phyloP scores from a whole-genome alignment of 2,888 invertebrate species.

The Acleris holmiana region DNA sequence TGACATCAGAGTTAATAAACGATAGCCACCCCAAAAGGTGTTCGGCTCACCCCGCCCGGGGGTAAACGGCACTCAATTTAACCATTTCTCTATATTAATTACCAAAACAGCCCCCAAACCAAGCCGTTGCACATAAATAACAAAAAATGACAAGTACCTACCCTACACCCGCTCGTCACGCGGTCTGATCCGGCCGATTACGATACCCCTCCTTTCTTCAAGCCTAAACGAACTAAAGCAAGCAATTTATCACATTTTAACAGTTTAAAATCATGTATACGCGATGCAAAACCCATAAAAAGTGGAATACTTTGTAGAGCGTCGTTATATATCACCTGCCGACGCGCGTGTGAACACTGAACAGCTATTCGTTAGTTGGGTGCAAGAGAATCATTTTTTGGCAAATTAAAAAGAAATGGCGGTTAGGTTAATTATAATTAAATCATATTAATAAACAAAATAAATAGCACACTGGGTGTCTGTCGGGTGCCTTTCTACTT shows the following conservation, averaged over 20 bases:
- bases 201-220: slow-evolving; percentile 57
- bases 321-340: slow-evolving; percentile 56
- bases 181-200: slow-evolving; percentile 79
- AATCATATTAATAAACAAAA: slow-evolving; percentile 7
- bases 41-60: slow-evolving; percentile 57
- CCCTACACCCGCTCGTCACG: slow-evolving; percentile 87
- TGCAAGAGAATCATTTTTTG: slow-evolving; percentile 24
- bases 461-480: not conserved
- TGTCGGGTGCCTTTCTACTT: not conserved
- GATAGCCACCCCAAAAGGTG: slow-evolving; percentile 62
- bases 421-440: slow-evolving; percentile 6
- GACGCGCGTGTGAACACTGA: slow-evolving; percentile 29
- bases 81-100: slow-evolving; percentile 75
- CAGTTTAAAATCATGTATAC: slow-evolving; percentile 51
- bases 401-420: slow-evolving; percentile 22
- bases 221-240: slow-evolving; percentile 63
- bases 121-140: slow-evolving; percentile 67
- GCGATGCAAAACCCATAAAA: slow-evolving; percentile 60
- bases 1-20: slow-evolving; percentile 57
- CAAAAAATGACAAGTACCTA: slow-evolving; percentile 62
- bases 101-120: slow-evolving; percentile 60
- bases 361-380: slow-evolving; percentile 14
- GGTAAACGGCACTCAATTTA: slow-evolving; percentile 70
- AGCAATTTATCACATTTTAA: slow-evolving; percentile 70
- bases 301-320: slow-evolving; percentile 41